Evolutionary conservation across 1,140 invertebrate species (phyloP), one percentile per base, ranked within the genome.

Genomic region (Orchesella cincta): DNA sequence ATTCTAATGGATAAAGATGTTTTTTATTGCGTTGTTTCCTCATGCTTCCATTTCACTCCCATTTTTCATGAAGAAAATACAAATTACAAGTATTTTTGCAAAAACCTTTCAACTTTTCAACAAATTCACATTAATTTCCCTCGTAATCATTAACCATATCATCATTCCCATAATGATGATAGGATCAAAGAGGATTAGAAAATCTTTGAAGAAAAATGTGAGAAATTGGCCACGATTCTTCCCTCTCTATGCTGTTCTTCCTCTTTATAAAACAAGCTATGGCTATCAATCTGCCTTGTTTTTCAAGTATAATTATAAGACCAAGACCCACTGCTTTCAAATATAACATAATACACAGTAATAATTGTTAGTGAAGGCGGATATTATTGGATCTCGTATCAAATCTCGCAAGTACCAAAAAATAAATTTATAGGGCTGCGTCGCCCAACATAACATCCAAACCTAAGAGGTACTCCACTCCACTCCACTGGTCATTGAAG

Each of bases 111-210:
- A 67, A 31, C 31, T 33, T 67, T 33, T 67, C 28, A 67, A 67
- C 62, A 67, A 31, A 67, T 67, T 67, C 62, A 67, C 62, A 67
- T 67, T 67, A 67, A 67, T 67, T 67, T 67, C 31, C 62, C 62
- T 67, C 62, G 33, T 67, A 67, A 67, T 67, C 62, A 67, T 29
- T 12, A 67, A 12, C 62, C 8, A 67, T 67, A 67, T 18, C 23
- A 67, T 67, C 62, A 67, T 67, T 67, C 12, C 12, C 33, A 31
- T 33, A 67, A 31, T 18, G 62, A 67, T 31, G 62, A 67, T 67
- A 67, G 5, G 29, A 67, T 67, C 62, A 67, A 8, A 33, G 31
- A 3, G 62, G 62, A 67, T 67, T 67, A 67, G 31, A 67, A 67
- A 67, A 67, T 67, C 62, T 67, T 33, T 31, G 8, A 67, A 67